A percentile compares a stretch with the other conserved stretches of the same genome.
Evolutionary conservation across 1,140 invertebrate genomes (phyloP).

Genomic region (Drosophila melanogaster): Release_6_plus_ISO1_MT NT_037436.4:10251001-10251500

Average conservation of each 20-base stretch:
- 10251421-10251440: slow-evolving; percentile 14
- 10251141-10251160: too few relatives aligned
- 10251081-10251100: too few relatives aligned
- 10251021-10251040: neutral
- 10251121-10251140: too few relatives aligned
- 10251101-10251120: too few relatives aligned
- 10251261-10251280: neutral
- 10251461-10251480: slow-evolving; percentile 37
- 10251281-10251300: neutral
- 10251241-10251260: neutral
- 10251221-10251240: neutral
- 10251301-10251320: slow-evolving; percentile 2
- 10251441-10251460: slow-evolving; percentile 7
- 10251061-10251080: too few relatives aligned
- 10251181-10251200: too few relatives aligned
- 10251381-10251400: slow-evolving; percentile 34
- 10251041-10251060: neutral
- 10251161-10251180: too few relatives aligned
- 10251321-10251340: slow-evolving; percentile 24
- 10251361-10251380: slow-evolving; percentile 11
- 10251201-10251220: neutral
- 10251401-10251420: slow-evolving; percentile 68
- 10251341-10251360: slow-evolving; percentile 37
- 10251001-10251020: neutral
- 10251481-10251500: slow-evolving; percentile 60